phyloP scores from a whole-genome alignment of 2,888 invertebrate species.

The Caenorhabditis japonica region DNA sequence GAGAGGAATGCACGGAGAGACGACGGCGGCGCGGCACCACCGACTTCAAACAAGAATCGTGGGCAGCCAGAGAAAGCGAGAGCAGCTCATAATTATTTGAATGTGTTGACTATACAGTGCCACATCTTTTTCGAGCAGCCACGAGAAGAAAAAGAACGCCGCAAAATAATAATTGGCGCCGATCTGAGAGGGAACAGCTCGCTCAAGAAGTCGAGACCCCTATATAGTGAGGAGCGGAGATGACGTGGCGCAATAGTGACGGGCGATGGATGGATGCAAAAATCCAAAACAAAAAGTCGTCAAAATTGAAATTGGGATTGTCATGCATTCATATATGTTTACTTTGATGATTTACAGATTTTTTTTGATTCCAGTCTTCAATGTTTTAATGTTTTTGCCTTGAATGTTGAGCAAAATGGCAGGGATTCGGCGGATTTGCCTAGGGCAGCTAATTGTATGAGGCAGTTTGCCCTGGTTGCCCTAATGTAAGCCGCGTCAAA shows the following conservation, averaged over 20 bases:
- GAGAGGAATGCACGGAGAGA: background rate
- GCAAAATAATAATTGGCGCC: conserved; percentile 23
- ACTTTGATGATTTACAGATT: background rate
- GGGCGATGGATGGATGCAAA: no score
- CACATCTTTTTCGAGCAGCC: conserved; percentile 1
- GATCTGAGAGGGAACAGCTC: conserved; percentile 2
- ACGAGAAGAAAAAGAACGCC: background rate
- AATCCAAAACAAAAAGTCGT: conserved; percentile 5
- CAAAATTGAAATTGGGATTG: background rate
- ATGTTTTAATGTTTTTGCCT: no score
- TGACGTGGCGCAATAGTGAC: conserved; percentile 12
- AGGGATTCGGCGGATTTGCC: no score
- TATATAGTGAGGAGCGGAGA: conserved; percentile 9
- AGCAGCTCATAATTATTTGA: conserved; percentile 21
- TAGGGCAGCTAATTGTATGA: no score
- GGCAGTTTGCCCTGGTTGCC: no score
- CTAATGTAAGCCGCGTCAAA: no score
- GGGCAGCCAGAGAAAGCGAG: no score
- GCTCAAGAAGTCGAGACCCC: background rate
- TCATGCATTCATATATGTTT: background rate
- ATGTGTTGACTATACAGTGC: conserved; percentile 26
- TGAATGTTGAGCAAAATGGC: no score
- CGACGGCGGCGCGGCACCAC: background rate
- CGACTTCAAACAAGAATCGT: conserved; percentile 11
- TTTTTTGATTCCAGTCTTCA: no score